A percentile compares a stretch with the other conserved stretches of the same genome.
These are phyloP conservation scores for Sarcophaga bullata DNA, from an alignment of 1,140 invertebrate genomes.

Conservation along the genomic window DNA sequence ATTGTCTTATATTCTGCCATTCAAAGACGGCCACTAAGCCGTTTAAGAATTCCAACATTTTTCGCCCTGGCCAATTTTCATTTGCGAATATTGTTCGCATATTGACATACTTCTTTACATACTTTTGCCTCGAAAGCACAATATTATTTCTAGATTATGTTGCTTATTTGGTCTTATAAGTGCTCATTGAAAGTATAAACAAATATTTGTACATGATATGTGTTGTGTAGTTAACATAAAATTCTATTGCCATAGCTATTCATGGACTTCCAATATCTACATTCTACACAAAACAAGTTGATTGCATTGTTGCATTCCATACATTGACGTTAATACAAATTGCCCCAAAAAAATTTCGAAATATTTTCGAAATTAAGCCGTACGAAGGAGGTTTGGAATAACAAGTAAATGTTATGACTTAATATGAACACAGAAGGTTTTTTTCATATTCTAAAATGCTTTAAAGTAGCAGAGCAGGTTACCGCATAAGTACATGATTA, in stretches of 20 bases:
- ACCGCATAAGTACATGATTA: too few relatives aligned
- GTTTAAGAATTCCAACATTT: not conserved
- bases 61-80: not conserved
- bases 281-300: not conserved
- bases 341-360: too few relatives aligned
- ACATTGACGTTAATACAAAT: too few relatives aligned
- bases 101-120: slow-evolving; percentile 3
- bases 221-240: not conserved
- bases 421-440: too few relatives aligned
- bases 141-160: not conserved
- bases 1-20: not conserved
- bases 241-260: not conserved
- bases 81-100: not conserved
- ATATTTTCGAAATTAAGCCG: too few relatives aligned
- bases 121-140: not conserved
- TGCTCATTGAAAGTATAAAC: not conserved
- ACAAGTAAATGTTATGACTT: too few relatives aligned
- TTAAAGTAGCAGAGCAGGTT: too few relatives aligned
- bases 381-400: too few relatives aligned
- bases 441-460: too few relatives aligned
- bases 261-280: not conserved
- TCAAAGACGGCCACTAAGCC: not conserved
- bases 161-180: not conserved
- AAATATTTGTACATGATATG: slow-evolving; percentile 10
- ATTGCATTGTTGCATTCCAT: too few relatives aligned